Evolutionary conservation across 2,888 invertebrate species (phyloP).

Genomic region (Nebria salina): DNA sequence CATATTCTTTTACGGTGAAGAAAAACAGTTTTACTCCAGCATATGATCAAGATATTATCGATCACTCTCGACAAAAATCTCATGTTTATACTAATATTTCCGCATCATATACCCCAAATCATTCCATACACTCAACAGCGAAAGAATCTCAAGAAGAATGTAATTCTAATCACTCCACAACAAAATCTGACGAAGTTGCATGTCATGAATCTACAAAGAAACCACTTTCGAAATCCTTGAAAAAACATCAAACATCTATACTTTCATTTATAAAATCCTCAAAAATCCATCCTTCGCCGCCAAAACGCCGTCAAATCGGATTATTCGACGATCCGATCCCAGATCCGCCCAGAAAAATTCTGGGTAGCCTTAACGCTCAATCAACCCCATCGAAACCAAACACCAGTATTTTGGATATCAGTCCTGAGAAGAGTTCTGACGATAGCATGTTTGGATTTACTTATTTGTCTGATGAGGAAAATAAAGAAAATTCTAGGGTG

Average conservation of each 20-base stretch:
- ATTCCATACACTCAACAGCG: too few relatives aligned
- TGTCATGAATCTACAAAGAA: too few relatives aligned
- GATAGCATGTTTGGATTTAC: constrained; percentile 36
- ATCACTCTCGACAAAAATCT: neutral
- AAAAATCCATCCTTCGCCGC: neutral
- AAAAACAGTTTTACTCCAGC: constrained; percentile 26
- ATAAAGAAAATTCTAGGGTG: constrained; percentile 44
- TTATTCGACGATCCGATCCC: constrained; percentile 16
- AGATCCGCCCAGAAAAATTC: constrained; percentile 14
- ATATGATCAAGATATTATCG: constrained; percentile 18
- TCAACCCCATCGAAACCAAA: constrained; percentile 13
- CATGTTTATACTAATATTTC: neutral
- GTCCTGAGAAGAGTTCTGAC: constrained; percentile 17
- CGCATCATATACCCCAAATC: too few relatives aligned
- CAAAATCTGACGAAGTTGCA: too few relatives aligned
- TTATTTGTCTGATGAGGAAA: constrained; percentile 29
- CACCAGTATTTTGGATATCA: neutral
- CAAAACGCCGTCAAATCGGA: neutral
- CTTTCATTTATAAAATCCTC: neutral
- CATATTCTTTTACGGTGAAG: constrained; percentile 29
- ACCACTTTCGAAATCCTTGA: neutral
- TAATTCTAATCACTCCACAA: too few relatives aligned
- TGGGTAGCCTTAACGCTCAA: constrained; percentile 12
- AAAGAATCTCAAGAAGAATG: too few relatives aligned
- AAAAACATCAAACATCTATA: neutral